Conservation (phyloP, 1,140 invertebrate species). For the Branchinecta lindahli region DNA sequence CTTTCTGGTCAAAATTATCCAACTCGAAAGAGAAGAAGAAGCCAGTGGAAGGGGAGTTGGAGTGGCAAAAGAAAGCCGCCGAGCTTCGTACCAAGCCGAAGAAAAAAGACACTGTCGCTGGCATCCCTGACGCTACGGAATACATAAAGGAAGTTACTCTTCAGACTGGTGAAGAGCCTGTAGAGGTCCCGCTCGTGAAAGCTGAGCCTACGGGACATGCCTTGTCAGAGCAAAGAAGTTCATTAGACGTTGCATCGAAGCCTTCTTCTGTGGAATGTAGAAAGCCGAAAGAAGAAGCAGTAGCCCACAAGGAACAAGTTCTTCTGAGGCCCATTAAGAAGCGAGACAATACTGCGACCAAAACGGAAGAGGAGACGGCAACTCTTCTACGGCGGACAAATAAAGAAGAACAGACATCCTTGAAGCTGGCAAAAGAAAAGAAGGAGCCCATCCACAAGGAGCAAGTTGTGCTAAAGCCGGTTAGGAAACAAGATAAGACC, state of each 20-base stretch:
- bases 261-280: too few species aligned
- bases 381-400: not conserved
- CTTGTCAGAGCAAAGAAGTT: too few species aligned
- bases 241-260: too few species aligned
- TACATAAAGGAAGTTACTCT: too few species aligned
- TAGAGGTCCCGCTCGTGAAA: too few species aligned
- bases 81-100: too few species aligned
- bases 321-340: not conserved
- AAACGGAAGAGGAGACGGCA: not conserved
- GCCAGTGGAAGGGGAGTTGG: not conserved
- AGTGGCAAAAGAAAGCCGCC: not conserved
- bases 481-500: slow-evolving; percentile 23
- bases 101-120: too few species aligned
- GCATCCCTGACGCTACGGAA: too few species aligned
- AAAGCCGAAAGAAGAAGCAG: not conserved
- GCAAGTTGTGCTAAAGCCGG: slow-evolving; percentile 27
- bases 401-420: slow-evolving; percentile 18
- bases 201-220: too few species aligned
- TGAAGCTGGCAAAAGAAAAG: slow-evolving; percentile 22
- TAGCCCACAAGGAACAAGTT: not conserved
- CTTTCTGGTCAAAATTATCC: slow-evolving; percentile 1
- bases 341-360: not conserved
- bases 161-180: too few species aligned
- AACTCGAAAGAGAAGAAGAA: not conserved
- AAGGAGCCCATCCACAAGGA: slow-evolving; percentile 15